Evolutionary conservation across 92 coral and sea anemone genomes (phyloP).

Genomic region (Diadumene lineata): DNA sequence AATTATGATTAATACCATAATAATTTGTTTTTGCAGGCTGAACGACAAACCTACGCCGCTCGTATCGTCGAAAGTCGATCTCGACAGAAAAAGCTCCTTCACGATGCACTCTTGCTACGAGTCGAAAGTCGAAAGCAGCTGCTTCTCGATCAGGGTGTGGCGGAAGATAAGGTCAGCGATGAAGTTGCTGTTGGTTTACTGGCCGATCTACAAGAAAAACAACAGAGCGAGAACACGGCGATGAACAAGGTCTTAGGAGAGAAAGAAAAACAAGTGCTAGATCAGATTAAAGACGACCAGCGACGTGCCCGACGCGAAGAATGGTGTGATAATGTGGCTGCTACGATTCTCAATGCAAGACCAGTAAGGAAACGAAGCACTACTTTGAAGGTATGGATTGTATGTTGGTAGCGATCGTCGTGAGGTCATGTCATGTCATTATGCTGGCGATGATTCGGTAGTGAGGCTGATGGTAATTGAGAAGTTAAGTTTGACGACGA

Average conservation of each 20-base stretch:
- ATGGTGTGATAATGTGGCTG: constrained; percentile 95
- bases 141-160: constrained; percentile 58
- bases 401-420: too few relatives aligned
- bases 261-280: constrained; percentile 71
- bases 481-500: too few relatives aligned
- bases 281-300: constrained; percentile 86
- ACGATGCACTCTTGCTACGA: constrained; percentile 76
- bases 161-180: constrained; percentile 67
- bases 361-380: constrained; percentile 81
- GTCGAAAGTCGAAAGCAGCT: constrained; percentile 64
- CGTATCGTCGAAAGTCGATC: constrained; percentile 82
- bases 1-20: too few relatives aligned
- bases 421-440: too few relatives aligned
- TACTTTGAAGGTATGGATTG: constrained; percentile 63
- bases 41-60: constrained; percentile 59
- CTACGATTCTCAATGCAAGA: constrained; percentile 74
- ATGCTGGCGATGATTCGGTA: too few relatives aligned
- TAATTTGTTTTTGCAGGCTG: too few relatives aligned
- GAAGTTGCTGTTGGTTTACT: constrained; percentile 78
- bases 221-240: constrained; percentile 77
- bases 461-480: too few relatives aligned
- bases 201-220: constrained; percentile 94
- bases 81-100: constrained; percentile 67
- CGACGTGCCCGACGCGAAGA: constrained; percentile 94
- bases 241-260: constrained; percentile 43